A percentile compares a stretch with the other conserved stretches of the same genome.
phyloP scores from a whole-genome alignment of 1,140 invertebrate genomes.

The Popillia japonica region DNA sequence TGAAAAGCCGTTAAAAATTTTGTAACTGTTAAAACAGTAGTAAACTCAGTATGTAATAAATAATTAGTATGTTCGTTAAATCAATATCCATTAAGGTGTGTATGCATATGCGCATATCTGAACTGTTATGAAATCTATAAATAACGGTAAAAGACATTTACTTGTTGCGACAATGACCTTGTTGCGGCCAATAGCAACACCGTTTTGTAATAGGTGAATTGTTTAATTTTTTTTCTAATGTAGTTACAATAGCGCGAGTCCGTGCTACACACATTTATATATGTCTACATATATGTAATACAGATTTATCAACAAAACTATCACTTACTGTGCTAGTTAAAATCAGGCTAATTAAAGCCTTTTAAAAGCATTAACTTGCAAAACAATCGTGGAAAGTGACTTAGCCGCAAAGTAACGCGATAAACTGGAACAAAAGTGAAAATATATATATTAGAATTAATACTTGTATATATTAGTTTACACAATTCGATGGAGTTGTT shows the following conservation, averaged over 20 bases:
- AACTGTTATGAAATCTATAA: slow-evolving; percentile 31
- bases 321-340: not conserved
- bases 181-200: slow-evolving; percentile 11
- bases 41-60: not conserved
- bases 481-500: no score
- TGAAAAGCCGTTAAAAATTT: not conserved
- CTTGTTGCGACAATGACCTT: slow-evolving; percentile 33
- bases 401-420: not conserved
- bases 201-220: slow-evolving; percentile 25
- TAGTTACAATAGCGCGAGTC: not conserved
- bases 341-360: not conserved
- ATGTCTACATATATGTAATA: not conserved
- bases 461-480: no score
- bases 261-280: not conserved
- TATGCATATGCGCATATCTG: slow-evolving; percentile 31
- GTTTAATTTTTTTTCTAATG: slow-evolving; percentile 2
- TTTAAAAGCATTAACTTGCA: not conserved
- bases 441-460: no score
- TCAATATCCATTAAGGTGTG: slow-evolving; percentile 28
- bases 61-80: slow-evolving; percentile 29
- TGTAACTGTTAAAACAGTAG: not conserved
- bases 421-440: no score
- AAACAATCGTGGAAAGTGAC: not conserved
- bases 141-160: slow-evolving; percentile 33
- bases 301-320: not conserved